A percentile compares a stretch with the other conserved stretches of the same genome.
Evolutionary conservation across 2,797 vertebrate species (phyloP).

Genomic region (Lacerta viridis): DNA sequence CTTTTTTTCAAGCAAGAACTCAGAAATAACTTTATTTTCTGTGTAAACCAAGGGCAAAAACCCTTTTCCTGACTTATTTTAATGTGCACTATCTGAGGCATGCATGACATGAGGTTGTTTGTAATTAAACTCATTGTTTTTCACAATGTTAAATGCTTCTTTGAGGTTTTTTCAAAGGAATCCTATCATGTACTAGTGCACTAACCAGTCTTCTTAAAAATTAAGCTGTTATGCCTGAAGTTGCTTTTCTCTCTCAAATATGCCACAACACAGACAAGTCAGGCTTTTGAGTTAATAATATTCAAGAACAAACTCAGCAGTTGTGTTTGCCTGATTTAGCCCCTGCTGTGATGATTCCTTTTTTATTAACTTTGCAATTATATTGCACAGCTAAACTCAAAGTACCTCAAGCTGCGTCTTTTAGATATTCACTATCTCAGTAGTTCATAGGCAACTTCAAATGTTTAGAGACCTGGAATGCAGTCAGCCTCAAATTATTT

Average conservation of each 20-base stretch:
- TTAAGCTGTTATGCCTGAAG: conserved; percentile 60
- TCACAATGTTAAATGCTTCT: conserved; percentile 45
- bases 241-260: conserved; percentile 61
- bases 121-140: conserved; percentile 58
- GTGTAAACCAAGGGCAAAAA: neutral
- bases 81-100: conserved; percentile 18
- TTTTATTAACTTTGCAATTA: conserved; percentile 81
- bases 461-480: conserved; percentile 59
- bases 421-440: conserved; percentile 66
- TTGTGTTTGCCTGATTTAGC: conserved; percentile 75
- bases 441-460: conserved; percentile 71
- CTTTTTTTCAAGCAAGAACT: neutral
- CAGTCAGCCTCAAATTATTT: conserved; percentile 37
- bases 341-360: conserved; percentile 76
- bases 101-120: conserved; percentile 38
- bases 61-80: neutral
- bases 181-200: conserved; percentile 54
- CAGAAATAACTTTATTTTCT: neutral
- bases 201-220: conserved; percentile 66
- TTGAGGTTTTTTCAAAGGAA: conserved; percentile 64
- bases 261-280: conserved; percentile 56
- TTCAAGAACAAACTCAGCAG: conserved; percentile 76
- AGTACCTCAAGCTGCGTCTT: conserved; percentile 75
- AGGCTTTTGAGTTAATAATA: conserved; percentile 76
- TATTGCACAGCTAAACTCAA: conserved; percentile 69